Percentiles rank a stretch among this genome's conserved stretches.
Evolutionary conservation across 2,888 invertebrate species (phyloP).

Genomic region (Plutella xylostella): DNA sequence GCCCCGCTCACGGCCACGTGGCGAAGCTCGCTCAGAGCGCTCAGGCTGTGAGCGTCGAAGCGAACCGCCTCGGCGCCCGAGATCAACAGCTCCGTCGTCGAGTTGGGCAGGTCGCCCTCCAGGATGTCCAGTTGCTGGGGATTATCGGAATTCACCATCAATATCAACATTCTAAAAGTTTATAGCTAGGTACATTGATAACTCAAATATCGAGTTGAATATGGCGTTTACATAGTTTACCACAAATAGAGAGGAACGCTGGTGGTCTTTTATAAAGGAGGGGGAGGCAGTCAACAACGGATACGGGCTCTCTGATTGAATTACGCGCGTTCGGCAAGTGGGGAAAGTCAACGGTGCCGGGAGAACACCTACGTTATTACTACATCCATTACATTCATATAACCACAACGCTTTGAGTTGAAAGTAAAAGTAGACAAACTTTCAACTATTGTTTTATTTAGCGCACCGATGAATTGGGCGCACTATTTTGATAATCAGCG

Average conservation of each 20-base stretch:
- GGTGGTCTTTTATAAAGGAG: slow-evolving; percentile 9
- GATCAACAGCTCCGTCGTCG: slow-evolving; percentile 70
- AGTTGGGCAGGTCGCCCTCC: slow-evolving; percentile 66
- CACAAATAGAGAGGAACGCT: too few relatives aligned
- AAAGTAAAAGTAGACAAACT: too few relatives aligned
- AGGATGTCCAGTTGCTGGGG: slow-evolving; percentile 58
- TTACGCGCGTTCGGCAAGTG: slow-evolving; percentile 34
- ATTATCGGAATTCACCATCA: neutral
- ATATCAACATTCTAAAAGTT: too few relatives aligned
- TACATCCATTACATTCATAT: too few relatives aligned
- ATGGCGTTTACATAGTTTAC: too few relatives aligned
- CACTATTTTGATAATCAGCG: too few relatives aligned
- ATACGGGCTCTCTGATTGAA: slow-evolving; percentile 58
- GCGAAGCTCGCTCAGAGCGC: slow-evolving; percentile 59
- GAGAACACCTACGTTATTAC: slow-evolving; percentile 11
- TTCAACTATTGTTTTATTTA: too few relatives aligned
- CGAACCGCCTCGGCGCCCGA: slow-evolving; percentile 65
- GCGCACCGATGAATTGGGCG: too few relatives aligned
- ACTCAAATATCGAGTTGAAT: too few relatives aligned
- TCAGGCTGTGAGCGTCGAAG: slow-evolving; percentile 69
- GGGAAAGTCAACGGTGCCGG: slow-evolving; percentile 31
- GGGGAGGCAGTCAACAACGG: slow-evolving; percentile 31
- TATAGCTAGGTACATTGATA: too few relatives aligned
- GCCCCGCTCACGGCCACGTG: slow-evolving; percentile 66
- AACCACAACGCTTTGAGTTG: too few relatives aligned